Percentiles rank a stretch among this genome's conserved stretches.
phyloP scores from a whole-genome alignment of 1,140 invertebrate species.

The Hylyphantes graminicola region DNA sequence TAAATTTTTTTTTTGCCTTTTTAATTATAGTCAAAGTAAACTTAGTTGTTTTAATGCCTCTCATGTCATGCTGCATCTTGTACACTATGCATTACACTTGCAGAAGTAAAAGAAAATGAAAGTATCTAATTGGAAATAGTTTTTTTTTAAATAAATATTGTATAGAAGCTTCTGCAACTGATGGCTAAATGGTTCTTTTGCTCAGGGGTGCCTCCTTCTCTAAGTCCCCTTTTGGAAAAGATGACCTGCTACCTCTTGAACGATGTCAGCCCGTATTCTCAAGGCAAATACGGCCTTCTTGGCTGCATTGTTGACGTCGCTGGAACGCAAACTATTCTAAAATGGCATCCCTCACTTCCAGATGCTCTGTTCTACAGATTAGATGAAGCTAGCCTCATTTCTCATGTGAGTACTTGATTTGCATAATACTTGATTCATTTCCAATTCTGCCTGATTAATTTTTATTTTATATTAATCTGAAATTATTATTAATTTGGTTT shows the following conservation, averaged over 20 bases:
- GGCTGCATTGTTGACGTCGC: slow-evolving; percentile 63
- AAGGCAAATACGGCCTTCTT: slow-evolving; percentile 66
- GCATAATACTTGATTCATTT: not conserved
- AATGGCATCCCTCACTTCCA: slow-evolving; percentile 63
- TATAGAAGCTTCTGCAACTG: no score
- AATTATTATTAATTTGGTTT: not conserved
- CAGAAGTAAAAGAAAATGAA: no score
- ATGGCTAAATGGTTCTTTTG: no score
- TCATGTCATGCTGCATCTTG: no score
- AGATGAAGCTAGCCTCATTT: slow-evolving; percentile 65
- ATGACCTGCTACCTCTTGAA: slow-evolving; percentile 27
- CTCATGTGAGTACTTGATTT: slow-evolving; percentile 65
- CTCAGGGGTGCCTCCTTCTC: not conserved
- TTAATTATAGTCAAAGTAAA: no score
- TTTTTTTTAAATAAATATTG: no score
- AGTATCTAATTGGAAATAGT: no score
- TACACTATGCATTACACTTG: no score
- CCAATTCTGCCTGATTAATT: not conserved
- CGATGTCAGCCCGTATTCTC: slow-evolving; percentile 24
- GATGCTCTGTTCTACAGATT: slow-evolving; percentile 64
- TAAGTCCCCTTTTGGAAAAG: slow-evolving; percentile 33
- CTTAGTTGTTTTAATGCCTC: no score
- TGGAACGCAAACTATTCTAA: slow-evolving; percentile 63
- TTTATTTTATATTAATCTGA: not conserved
- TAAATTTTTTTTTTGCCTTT: no score